Percentiles rank a stretch among this genome's conserved stretches.
Evolutionary conservation across 2,797 vertebrate species (phyloP).

Genomic region (Graptemys geographica): DNA sequence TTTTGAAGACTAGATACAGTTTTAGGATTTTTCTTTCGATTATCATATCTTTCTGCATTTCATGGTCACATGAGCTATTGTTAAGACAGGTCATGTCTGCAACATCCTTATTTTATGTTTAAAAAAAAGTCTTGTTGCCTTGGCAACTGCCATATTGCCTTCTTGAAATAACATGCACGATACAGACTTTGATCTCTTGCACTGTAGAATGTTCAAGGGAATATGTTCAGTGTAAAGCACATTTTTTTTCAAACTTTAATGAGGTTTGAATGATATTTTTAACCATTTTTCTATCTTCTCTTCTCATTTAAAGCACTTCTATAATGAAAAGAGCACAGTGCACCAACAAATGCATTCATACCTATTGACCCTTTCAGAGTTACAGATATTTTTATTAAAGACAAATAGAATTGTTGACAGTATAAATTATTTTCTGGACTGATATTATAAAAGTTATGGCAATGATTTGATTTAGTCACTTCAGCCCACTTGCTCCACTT

Average conservation of each 20-base stretch:
- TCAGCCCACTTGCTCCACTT: not conserved
- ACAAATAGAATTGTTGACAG: not conserved
- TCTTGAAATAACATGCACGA: conserved; percentile 40
- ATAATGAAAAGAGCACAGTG: conserved; percentile 11
- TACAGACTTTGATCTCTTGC: conserved; percentile 58
- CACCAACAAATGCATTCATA: not conserved
- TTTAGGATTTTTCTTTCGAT: not conserved
- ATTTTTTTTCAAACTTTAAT: conserved; percentile 22
- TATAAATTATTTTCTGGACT: not conserved
- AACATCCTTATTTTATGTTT: conserved; percentile 36
- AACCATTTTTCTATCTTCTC: not conserved
- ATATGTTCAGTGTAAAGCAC: not conserved
- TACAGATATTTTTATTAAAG: not conserved
- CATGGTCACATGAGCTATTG: conserved; percentile 36
- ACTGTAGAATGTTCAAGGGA: conserved; percentile 23
- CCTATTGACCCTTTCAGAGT: not conserved
- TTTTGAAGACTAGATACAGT: not conserved
- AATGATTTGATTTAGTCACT: conserved; percentile 17
- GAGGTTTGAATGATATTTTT: conserved; percentile 8
- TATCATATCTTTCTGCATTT: not conserved
- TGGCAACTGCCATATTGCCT: conserved; percentile 52
- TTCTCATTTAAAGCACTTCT: conserved; percentile 36
- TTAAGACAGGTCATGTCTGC: conserved; percentile 10
- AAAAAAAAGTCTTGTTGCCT: conserved; percentile 19
- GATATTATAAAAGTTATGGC: not conserved